phyloP scores from a whole-genome alignment of 2,797 vertebrate species.

The Cossypha polioptera region DNA sequence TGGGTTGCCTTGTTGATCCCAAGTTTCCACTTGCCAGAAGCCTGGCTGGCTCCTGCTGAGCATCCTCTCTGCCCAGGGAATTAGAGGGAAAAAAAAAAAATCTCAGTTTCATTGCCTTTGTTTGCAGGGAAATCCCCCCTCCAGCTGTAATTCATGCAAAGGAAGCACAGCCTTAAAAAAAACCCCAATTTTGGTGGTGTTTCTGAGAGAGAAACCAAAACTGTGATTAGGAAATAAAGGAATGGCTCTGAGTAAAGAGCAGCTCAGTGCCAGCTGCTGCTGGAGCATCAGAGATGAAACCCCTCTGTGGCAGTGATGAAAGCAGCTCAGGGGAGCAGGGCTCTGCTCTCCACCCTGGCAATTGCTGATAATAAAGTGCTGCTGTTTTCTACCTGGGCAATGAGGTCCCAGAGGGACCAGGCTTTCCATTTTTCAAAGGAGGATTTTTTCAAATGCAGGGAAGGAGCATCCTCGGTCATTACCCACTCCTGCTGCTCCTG shows the following conservation, averaged over 20 bases:
- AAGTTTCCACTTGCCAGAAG: background rate
- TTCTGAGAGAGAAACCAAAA: background rate
- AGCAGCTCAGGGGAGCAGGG: background rate
- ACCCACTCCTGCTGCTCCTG: background rate
- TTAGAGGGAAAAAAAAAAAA: too few species aligned
- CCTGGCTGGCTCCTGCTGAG: background rate
- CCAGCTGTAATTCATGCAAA: background rate
- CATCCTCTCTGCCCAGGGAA: background rate
- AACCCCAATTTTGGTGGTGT: background rate
- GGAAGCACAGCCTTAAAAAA: background rate
- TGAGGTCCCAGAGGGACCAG: background rate
- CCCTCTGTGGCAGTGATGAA: background rate
- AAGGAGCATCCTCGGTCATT: background rate
- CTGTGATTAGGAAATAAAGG: background rate
- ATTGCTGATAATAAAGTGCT: background rate
- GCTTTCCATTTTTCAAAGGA: background rate
- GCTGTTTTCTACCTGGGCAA: constrained; percentile 19
- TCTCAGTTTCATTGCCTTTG: background rate
- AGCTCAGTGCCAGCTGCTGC: background rate
- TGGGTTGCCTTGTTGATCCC: background rate
- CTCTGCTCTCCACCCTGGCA: background rate
- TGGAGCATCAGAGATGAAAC: background rate
- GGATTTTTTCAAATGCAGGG: background rate
- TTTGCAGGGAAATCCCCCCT: background rate
- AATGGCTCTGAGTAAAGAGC: background rate